phyloP scores from a whole-genome alignment of 2,113 vertebrate genomes.

The Lamprotornis superbus region DNA sequence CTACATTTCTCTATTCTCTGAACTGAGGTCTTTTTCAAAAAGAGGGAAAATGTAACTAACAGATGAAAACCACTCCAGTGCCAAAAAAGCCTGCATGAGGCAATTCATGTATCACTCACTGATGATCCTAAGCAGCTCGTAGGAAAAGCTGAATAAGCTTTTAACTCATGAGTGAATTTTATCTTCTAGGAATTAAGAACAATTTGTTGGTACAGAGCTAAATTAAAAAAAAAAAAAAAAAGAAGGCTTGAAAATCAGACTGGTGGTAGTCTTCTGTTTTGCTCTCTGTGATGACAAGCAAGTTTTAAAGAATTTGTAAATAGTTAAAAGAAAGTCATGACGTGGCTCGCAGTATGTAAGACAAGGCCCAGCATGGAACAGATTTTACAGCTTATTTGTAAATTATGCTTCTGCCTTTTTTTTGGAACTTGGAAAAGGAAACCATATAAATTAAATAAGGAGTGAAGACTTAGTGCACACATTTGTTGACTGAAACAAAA shows the following conservation, averaged over 20 bases:
- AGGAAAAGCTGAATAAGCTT: background rate
- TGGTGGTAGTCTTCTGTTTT: background rate
- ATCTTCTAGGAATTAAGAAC: background rate
- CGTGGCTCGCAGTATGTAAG: background rate
- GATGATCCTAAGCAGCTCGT: background rate
- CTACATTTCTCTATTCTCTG: background rate
- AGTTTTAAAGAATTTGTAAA: constrained; percentile 36
- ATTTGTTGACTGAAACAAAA: constrained; percentile 12
- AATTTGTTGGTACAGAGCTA: background rate
- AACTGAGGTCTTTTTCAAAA: background rate
- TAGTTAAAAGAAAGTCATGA: constrained; percentile 16
- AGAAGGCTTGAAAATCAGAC: background rate
- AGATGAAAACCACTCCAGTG: background rate
- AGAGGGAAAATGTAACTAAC: background rate
- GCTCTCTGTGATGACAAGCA: background rate
- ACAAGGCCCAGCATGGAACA: constrained; percentile 16
- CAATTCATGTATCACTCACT: background rate
- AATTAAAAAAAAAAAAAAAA: fast-evolving
- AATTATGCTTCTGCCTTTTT: background rate
- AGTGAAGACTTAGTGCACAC: background rate
- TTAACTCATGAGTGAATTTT: background rate
- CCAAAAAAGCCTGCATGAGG: background rate
- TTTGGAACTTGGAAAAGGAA: background rate
- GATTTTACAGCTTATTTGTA: constrained; percentile 17
- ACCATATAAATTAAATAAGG: constrained; percentile 7